Conservation (phyloP, 2,797 vertebrate genomes). For the Masticophis lateralis region DNA sequence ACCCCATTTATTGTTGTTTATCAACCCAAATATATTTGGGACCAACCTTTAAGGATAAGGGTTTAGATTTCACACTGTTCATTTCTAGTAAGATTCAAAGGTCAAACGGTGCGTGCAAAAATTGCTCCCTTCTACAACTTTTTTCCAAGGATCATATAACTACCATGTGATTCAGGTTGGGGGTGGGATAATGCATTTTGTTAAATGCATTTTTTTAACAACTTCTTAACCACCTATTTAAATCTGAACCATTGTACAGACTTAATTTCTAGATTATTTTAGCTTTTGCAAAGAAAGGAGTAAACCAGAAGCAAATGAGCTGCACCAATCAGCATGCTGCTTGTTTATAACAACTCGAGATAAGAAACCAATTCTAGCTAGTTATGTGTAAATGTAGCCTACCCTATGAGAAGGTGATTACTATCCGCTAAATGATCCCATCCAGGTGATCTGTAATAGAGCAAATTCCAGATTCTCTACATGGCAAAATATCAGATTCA, state of each 20-base stretch:
- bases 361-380: background rate
- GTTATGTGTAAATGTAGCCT: background rate
- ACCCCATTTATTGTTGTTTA: background rate
- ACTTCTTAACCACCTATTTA: background rate
- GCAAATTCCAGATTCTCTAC: background rate
- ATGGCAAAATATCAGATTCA: background rate
- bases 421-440: background rate
- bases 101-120: background rate
- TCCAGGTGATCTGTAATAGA: background rate
- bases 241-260: background rate
- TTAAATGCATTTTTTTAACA: background rate
- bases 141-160: background rate
- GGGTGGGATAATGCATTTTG: background rate
- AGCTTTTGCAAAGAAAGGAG: background rate
- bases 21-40: background rate
- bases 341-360: background rate
- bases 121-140: background rate
- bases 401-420: background rate
- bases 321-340: background rate
- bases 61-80: background rate
- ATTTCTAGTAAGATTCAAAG: background rate
- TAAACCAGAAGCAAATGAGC: background rate
- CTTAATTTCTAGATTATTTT: background rate
- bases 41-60: background rate
- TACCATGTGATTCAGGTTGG: background rate